Evolutionary conservation across 2,888 invertebrate genomes (phyloP), one percentile per base, ranked within the genome.

Genomic region (Hypolimnas misippus): DNA sequence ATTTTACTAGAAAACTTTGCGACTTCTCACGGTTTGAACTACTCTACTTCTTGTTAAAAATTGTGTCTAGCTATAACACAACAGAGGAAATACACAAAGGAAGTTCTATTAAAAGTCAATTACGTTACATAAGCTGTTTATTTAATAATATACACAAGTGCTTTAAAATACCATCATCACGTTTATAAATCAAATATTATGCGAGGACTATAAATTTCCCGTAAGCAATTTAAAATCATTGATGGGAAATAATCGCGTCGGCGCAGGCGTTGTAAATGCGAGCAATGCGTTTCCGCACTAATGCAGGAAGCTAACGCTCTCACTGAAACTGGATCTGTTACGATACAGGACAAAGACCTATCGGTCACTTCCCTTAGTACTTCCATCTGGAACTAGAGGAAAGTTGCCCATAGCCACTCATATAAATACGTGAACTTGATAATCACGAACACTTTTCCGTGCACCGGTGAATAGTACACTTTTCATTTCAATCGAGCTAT

Each of bases 361-460:
- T 77, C 76, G 86, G 86, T 82, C 87, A 90, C 78, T 89, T 88
- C 88, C 89, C 86, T 75, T 72, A 69, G 70, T 76, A 69, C 68
- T 69, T 65, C 70, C 70, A 82, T 86, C 87, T 88, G 86, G 88
- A 87, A 73, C 76, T 67, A 63, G 74, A 89, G 84, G 89, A 91
- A 92, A 90, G 89, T 89, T 85, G 87, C 77, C 77, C 72, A 76
- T 69, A 69, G 72, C 73, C 79, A 79, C 79, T 83, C 79, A 84
- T 91, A 91, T 91, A 92, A 90, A 91, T 87, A 79, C 86, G 77
- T 89, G 87, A 88, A 90, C 89, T 89, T 90, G 87, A 88, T 89
- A 87, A 78, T 69, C 70, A 72, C 78, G 69, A 69, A 76, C 91
- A 92, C 91, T 91, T 89, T 89, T 90, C 89, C 83, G 69, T 70